Base-by-base conservation (phyloP, 2,113 vertebrate species). In the Paradoxurus hermaphroditus region DNA sequence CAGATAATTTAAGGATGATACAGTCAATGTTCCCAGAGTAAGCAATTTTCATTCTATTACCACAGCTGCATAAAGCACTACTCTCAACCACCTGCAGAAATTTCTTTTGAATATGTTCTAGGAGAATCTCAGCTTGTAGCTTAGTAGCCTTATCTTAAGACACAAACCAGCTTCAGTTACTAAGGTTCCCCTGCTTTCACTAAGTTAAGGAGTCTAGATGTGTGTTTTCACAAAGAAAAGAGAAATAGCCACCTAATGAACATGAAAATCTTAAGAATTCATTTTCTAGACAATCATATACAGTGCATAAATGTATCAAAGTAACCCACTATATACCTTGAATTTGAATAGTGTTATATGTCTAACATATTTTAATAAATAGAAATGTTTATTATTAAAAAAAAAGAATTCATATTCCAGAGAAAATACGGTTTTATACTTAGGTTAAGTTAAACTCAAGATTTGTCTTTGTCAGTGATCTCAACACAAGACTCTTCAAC, bases 391-490 rank as follows among this genome's bases (percentile, higher is more conserved):
- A 59, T 59, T 59, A 59, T 23, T 59, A 5, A 23, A 59, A 59
- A 16, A 56, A 59, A 59, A 59, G 21, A 23, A 59, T 25, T 59
- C 56, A 59, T 25, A 63, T 79, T 77, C 78, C 77, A 96, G 41
- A 97, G 77, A 34, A 98, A 98, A 81, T 92, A 39, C 7, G 1
- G 39, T 93, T 86, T 25, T n/a, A 41, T n/a, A 96, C 92, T 98
- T 96, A 84, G n/a, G 73, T 93, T 93, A 95, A 93, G 41, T 89
- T 95, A 96, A 93, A 95, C 29, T 98, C 92, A 70, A 93, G 79
- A 95, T 86, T 53, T 96, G 1, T 56, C 67, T 98, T 97, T 91
- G 73, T 65, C 90, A 70, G 23, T 97, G 93, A 97, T 97, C 68
- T 96, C 67, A 75, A 67, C 0, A 27, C 6, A 85, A 86, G 65